Conservation (phyloP, 1,140 invertebrate species). For the Vollenhovia emeryi region DNA sequence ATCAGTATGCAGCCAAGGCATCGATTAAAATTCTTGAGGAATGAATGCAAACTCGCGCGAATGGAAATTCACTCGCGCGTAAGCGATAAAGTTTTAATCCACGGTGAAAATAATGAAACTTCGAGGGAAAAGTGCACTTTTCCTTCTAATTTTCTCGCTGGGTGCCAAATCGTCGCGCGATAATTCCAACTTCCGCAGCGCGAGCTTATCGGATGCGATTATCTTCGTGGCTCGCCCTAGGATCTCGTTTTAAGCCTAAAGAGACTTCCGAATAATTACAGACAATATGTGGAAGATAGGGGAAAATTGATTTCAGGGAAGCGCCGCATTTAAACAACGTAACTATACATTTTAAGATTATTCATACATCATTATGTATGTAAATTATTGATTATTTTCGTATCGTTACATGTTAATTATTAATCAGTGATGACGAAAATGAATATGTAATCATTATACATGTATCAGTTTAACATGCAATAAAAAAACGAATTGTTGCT, state of each 20-base stretch:
- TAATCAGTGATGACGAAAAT: conserved; percentile 37
- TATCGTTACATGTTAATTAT: conserved; percentile 42
- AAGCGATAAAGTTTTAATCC: conserved; percentile 61
- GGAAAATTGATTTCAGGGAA: conserved; percentile 16
- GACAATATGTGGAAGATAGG: not conserved
- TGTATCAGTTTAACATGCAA: conserved; percentile 20
- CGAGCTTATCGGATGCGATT: conserved; percentile 46
- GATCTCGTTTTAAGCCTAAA: conserved; percentile 35
- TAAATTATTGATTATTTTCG: conserved; percentile 37
- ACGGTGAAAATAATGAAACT: conserved; percentile 37
- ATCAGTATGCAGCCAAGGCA: not conserved
- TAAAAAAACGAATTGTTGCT: conserved; percentile 36
- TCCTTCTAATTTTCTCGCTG: conserved; percentile 63
- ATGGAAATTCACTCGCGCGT: conserved; percentile 7
- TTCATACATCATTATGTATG: conserved; percentile 18
- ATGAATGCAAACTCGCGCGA: conserved; percentile 6
- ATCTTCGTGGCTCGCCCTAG: conserved; percentile 16
- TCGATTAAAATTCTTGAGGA: conserved; percentile 26
- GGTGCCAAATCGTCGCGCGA: conserved; percentile 61
- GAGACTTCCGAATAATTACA: conserved; percentile 32
- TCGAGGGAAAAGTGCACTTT: conserved; percentile 39
- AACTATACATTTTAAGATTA: conserved; percentile 26
- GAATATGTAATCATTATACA: conserved; percentile 38
- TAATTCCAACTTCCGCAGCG: conserved; percentile 60
- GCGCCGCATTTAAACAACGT: not conserved